These are phyloP conservation scores for Channa argus DNA, from an alignment of 2,113 vertebrate species.

Conservation along the genomic window DNA sequence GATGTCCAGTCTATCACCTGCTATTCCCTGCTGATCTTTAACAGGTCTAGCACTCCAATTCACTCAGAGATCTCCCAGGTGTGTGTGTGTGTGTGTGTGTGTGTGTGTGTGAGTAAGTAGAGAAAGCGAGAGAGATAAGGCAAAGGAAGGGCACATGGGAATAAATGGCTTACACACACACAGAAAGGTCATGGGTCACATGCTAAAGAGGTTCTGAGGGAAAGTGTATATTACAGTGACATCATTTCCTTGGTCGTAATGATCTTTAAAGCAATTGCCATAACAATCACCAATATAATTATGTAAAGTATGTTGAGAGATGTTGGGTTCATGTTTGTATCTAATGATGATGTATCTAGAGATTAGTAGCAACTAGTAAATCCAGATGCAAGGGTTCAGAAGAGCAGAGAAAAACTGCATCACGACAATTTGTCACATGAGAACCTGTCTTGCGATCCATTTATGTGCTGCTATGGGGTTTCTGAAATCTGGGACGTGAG, in stretches of 20 bases:
- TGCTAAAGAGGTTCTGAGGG: constrained; percentile 39
- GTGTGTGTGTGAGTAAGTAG: not conserved
- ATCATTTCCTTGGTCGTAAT: constrained; percentile 47
- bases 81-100: constrained; percentile 1
- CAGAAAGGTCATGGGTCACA: constrained; percentile 45
- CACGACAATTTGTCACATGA: too few species aligned
- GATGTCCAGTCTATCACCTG: constrained; percentile 58
- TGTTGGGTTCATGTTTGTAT: constrained; percentile 4
- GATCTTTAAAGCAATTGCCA: constrained; percentile 26
- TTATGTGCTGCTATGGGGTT: not conserved
- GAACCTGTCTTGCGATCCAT: not conserved
- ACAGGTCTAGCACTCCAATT: constrained; percentile 31
- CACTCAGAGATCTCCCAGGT: constrained; percentile 44
- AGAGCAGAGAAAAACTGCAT: too few species aligned
- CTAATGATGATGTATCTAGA: not conserved
- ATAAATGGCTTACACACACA: constrained; percentile 20
- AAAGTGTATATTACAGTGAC: constrained; percentile 39
- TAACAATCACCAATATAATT: constrained; percentile 25
- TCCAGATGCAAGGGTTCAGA: not conserved
- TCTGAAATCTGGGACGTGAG: not conserved
- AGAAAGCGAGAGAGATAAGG: too few species aligned
- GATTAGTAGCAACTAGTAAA: not conserved
- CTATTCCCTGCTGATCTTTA: constrained; percentile 37
- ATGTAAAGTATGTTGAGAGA: too few species aligned
- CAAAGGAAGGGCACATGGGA: not conserved